Conservation (phyloP, 2,888 invertebrate species). For the Cryptosula pallasiana region DNA sequence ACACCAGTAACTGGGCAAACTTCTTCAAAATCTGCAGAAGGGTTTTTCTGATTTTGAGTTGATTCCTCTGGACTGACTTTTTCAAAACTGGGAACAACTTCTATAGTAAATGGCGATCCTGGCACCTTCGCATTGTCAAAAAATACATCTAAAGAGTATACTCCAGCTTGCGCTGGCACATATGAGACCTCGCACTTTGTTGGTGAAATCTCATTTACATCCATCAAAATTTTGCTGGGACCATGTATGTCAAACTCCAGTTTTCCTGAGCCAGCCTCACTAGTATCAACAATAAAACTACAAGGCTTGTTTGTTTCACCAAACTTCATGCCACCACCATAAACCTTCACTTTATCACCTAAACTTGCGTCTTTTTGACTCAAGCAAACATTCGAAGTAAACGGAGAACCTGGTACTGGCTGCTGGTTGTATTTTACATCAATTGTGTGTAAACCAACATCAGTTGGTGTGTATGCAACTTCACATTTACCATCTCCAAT, state of each 20-base stretch:
- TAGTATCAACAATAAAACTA: constrained; percentile 35
- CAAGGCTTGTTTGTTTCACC: constrained; percentile 63
- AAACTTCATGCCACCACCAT: background rate
- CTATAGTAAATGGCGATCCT: constrained; percentile 60
- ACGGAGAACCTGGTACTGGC: constrained; percentile 46
- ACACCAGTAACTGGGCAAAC: constrained; percentile 67
- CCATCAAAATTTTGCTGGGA: constrained; percentile 66
- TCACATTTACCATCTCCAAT: constrained; percentile 58
- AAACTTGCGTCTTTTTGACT: background rate
- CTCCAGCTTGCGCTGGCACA: constrained; percentile 60
- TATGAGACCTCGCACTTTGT: constrained; percentile 80
- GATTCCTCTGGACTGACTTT: too few species aligned
- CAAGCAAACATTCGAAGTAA: background rate
- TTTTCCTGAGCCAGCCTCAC: constrained; percentile 67
- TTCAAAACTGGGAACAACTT: constrained; percentile 68
- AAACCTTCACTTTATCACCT: background rate
- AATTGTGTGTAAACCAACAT: constrained; percentile 94
- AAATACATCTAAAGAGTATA: constrained; percentile 75
- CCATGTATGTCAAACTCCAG: constrained; percentile 76
- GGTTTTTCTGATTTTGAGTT: too few species aligned
- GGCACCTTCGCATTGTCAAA: constrained; percentile 61
- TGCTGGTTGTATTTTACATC: constrained; percentile 90
- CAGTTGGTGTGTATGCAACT: constrained; percentile 89
- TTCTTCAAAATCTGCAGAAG: background rate
- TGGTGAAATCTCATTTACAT: constrained; percentile 74